phyloP scores from a whole-genome alignment of 2,888 invertebrate species.

The Napeogenes inachia region DNA sequence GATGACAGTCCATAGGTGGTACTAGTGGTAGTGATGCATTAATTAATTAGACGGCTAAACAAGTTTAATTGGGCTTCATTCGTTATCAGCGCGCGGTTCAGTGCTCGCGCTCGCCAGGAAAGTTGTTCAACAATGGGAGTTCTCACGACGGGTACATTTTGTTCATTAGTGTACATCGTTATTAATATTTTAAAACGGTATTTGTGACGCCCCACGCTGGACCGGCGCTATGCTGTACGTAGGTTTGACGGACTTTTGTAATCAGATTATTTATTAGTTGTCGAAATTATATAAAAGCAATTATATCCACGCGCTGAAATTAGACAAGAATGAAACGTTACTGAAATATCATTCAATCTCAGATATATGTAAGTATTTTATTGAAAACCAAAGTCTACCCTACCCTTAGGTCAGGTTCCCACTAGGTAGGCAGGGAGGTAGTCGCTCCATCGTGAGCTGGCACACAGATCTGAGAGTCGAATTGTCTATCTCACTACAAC shows the following conservation, averaged over 20 bases:
- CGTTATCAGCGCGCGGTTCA: conserved; percentile 48
- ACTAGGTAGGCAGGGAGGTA: conserved; percentile 15
- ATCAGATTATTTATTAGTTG: too few relatives aligned
- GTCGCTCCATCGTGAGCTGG: neutral
- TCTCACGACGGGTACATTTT: conserved; percentile 56
- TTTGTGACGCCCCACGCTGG: conserved; percentile 21
- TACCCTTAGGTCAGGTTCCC: conserved; percentile 27
- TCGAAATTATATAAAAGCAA: too few relatives aligned
- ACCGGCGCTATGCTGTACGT: too few relatives aligned
- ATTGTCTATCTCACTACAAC: conserved; percentile 38
- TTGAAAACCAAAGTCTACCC: conserved; percentile 2
- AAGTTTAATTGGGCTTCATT: conserved; percentile 63
- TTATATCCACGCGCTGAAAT: too few relatives aligned
- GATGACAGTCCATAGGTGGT: neutral
- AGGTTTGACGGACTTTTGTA: neutral
- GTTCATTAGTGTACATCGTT: conserved; percentile 65
- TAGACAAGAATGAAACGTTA: too few relatives aligned
- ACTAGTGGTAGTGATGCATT: conserved; percentile 33
- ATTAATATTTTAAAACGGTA: conserved; percentile 74
- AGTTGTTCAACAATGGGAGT: conserved; percentile 39
- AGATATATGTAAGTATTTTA: too few relatives aligned
- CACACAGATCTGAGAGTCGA: conserved; percentile 38
- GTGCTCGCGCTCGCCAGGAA: conserved; percentile 52
- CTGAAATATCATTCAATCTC: too few relatives aligned
- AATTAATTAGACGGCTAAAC: conserved; percentile 70